These are phyloP conservation scores for Lymantria monacha DNA, from an alignment of 2,888 invertebrate species.

Conservation along the genomic window DNA sequence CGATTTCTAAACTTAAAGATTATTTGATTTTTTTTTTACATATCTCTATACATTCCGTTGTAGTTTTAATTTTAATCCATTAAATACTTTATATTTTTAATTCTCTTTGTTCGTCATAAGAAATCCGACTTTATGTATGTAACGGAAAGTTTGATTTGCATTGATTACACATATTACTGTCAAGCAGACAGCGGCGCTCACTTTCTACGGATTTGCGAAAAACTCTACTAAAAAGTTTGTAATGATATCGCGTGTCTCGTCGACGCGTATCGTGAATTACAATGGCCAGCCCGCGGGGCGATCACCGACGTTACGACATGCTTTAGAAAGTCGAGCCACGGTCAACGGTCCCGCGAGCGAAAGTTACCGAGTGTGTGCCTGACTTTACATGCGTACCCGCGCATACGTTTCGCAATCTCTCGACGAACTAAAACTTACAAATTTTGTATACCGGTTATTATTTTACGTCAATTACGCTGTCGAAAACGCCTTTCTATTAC, in stretches of 20 bases:
- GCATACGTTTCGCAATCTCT: conserved; percentile 48
- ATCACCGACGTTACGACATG: conserved; percentile 73
- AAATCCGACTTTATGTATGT: background rate
- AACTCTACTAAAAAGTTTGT: conserved; percentile 56
- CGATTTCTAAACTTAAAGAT: no score
- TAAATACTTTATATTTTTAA: background rate
- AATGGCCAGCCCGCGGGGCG: conserved; percentile 57
- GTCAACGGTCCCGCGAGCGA: conserved; percentile 76
- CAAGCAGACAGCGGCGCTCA: conserved; percentile 15
- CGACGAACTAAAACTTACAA: conserved; percentile 12
- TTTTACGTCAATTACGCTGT: conserved; percentile 20
- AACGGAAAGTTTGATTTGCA: background rate
- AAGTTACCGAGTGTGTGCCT: conserved; percentile 64
- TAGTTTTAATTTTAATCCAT: no score
- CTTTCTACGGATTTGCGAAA: conserved; percentile 73
- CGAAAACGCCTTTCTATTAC: conserved; percentile 27
- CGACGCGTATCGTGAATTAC: conserved; percentile 72
- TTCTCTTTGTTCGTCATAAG: background rate
- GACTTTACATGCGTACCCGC: conserved; percentile 45
- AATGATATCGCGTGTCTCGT: conserved; percentile 71
- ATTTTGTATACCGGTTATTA: conserved; percentile 28
- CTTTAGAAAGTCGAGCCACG: conserved; percentile 79
- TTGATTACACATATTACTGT: background rate
- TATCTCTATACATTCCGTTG: no score
- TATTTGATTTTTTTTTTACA: no score